These are phyloP conservation scores for Barnardius zonarius DNA, from an alignment of 2,113 vertebrate species.

Conservation along the genomic window DNA sequence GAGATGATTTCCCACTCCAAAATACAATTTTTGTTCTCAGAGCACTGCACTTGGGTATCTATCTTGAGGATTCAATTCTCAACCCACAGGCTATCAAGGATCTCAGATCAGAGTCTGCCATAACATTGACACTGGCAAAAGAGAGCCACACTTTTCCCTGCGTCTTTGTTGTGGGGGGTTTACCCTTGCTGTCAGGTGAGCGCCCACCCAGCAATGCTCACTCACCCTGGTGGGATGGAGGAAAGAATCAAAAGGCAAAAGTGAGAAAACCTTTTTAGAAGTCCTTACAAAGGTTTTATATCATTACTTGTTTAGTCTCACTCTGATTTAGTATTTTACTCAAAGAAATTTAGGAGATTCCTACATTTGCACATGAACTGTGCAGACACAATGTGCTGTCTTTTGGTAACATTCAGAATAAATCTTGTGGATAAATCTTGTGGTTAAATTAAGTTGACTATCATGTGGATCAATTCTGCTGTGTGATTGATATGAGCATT, in stretches of 20 bases:
- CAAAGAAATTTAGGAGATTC: neutral
- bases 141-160: neutral
- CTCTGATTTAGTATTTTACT: neutral
- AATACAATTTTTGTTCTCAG: neutral
- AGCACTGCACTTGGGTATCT: neutral
- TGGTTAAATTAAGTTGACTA: neutral
- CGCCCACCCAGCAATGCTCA: neutral
- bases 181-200: neutral
- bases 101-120: neutral
- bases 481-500: neutral
- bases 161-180: neutral
- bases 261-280: neutral
- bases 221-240: neutral
- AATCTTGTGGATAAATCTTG: neutral
- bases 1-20: neutral
- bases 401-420: neutral
- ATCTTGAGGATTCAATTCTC: neutral
- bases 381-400: neutral
- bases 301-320: neutral
- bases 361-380: neutral
- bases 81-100: neutral
- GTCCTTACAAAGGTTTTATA: neutral
- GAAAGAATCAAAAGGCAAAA: neutral
- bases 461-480: neutral
- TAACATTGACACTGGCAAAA: neutral